Evolutionary conservation across 2,888 invertebrate species (phyloP).

Genomic region (Agapostemon virescens): DNA sequence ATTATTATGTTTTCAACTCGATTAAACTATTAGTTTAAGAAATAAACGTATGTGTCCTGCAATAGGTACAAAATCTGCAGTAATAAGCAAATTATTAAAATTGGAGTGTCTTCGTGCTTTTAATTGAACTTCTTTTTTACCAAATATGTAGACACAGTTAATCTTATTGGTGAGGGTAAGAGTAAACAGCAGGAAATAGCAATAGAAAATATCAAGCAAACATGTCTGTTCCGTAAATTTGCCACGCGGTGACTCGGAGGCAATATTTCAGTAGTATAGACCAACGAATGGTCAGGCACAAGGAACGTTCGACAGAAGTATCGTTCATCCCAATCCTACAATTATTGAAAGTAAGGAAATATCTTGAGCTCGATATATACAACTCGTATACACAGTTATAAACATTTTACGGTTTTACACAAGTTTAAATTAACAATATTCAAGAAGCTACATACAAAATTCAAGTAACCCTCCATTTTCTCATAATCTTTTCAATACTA

Average conservation of each 20-base stretch:
- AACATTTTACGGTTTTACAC: not conserved
- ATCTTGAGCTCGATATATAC: not conserved
- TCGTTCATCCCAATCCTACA: not conserved
- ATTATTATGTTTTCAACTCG: no score
- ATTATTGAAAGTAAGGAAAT: not conserved
- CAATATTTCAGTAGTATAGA: not conserved
- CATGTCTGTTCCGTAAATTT: not conserved
- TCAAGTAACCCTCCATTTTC: not conserved
- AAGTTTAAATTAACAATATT: not conserved
- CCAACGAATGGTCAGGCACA: not conserved
- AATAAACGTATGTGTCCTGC: no score
- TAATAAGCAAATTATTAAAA: no score
- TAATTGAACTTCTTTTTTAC: not conserved
- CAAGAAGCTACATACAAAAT: not conserved
- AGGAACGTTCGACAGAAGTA: no score
- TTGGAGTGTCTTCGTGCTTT: no score
- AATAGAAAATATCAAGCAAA: not conserved
- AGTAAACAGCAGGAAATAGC: not conserved
- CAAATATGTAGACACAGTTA: not conserved
- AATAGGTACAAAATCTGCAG: no score
- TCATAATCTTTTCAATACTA: not conserved
- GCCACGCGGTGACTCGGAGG: not conserved
- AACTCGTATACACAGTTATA: not conserved
- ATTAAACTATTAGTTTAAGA: no score
- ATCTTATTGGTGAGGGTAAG: not conserved